These are phyloP conservation scores for Talpa occidentalis DNA, from an alignment of 2,113 vertebrate species.

Conservation along the genomic window DNA sequence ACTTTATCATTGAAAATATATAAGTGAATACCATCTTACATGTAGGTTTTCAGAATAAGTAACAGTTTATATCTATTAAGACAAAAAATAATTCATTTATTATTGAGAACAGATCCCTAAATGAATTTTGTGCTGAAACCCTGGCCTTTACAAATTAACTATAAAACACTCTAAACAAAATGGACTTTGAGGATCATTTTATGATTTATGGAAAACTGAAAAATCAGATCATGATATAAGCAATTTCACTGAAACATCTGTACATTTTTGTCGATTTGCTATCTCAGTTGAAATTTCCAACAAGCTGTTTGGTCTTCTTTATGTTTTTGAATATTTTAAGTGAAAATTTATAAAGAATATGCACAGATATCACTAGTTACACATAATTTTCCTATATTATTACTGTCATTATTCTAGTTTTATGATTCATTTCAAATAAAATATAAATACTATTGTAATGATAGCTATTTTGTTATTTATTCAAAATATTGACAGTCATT, in stretches of 20 bases:
- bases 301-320: neutral
- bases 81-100: neutral
- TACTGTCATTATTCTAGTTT: neutral
- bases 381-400: neutral
- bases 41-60: neutral
- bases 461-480: neutral
- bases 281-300: neutral
- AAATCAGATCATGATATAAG: neutral
- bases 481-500: neutral
- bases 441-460: neutral
- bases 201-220: neutral
- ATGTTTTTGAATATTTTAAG: conserved; percentile 15
- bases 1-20: neutral
- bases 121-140: no score
- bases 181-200: neutral
- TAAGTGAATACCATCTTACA: neutral
- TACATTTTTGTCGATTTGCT: neutral
- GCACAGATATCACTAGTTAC: neutral
- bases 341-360: neutral
- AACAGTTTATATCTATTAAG: neutral
- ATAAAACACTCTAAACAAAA: neutral
- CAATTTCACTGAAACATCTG: neutral
- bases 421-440: neutral
- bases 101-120: neutral
- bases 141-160: no score